phyloP scores from a whole-genome alignment of 2,888 invertebrate genomes.

The Drosophila diplacantha region DNA sequence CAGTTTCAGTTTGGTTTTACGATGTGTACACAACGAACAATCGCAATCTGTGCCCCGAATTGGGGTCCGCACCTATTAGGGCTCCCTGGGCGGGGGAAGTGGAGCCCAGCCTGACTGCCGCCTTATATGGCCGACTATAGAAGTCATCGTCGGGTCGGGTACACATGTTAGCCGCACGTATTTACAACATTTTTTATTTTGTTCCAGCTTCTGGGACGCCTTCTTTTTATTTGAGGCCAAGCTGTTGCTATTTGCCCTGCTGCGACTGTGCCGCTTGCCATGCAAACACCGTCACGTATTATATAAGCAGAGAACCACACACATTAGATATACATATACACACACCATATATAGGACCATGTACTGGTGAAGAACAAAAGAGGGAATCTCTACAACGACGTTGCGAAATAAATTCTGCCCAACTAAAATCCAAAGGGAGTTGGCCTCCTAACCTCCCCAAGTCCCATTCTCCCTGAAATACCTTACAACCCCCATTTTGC shows the following conservation, averaged over 20 bases:
- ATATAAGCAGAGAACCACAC: constrained; percentile 29
- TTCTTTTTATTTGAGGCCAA: constrained; percentile 36
- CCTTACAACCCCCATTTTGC: constrained; percentile 12
- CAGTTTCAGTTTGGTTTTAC: constrained; percentile 30
- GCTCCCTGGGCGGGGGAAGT: constrained; percentile 6
- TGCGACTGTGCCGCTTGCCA: constrained; percentile 39
- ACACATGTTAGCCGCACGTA: constrained; percentile 41
- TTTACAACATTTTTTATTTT: constrained; percentile 43
- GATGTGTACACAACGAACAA: constrained; percentile 32
- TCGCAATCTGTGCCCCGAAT: constrained; percentile 36
- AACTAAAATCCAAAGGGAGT: constrained; percentile 27
- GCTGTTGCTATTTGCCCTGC: constrained; percentile 40
- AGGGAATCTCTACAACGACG: constrained; percentile 30
- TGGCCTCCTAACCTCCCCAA: background rate
- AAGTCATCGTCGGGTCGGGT: constrained; percentile 12
- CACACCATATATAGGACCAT: background rate
- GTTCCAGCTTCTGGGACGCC: constrained; percentile 28
- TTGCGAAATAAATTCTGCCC: constrained; percentile 25
- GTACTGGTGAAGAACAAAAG: constrained; percentile 17
- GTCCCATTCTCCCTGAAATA: background rate
- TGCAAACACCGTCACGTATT: constrained; percentile 55
- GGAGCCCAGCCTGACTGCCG: background rate
- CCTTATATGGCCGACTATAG: constrained; percentile 24
- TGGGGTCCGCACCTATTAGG: constrained; percentile 28
- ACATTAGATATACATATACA: constrained; percentile 1